Conservation (phyloP, 1,140 invertebrate genomes). For the Metopolophium dirhodum region DNA sequence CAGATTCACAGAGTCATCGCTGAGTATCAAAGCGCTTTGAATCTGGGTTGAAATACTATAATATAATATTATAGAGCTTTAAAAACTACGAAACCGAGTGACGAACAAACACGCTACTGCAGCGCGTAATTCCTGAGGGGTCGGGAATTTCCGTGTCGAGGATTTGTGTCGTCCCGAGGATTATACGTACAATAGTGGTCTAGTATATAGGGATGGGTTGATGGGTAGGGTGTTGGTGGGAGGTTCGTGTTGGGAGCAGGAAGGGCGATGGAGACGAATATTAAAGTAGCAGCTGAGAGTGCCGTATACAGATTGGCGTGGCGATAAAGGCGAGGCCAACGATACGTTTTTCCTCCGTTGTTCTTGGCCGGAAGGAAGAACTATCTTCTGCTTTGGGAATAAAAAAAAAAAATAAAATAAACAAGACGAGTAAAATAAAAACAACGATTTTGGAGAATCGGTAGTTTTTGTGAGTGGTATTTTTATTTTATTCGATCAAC, state of each 20-base stretch:
- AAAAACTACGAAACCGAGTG: slow-evolving; percentile 6
- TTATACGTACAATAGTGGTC: slow-evolving; percentile 1
- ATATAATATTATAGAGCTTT: neutral
- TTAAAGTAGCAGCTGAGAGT: slow-evolving; percentile 5
- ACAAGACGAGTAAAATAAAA: neutral
- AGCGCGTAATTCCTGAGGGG: neutral
- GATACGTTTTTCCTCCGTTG: neutral
- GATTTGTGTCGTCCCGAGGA: slow-evolving; percentile 4
- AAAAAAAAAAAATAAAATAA: neutral
- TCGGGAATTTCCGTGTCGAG: neutral
- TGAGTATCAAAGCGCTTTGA: neutral
- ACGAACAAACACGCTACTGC: neutral
- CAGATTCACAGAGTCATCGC: neutral
- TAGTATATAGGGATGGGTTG: neutral
- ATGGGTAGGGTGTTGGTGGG: neutral
- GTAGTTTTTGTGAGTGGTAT: neutral
- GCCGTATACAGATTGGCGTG: neutral
- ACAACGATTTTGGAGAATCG: neutral
- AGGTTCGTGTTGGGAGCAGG: neutral
- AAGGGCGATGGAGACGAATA: neutral
- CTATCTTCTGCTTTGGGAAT: neutral
- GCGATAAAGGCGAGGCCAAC: neutral
- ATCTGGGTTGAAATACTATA: neutral
- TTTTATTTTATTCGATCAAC: neutral
- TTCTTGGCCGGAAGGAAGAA: neutral